A percentile compares a stretch with the other conserved stretches of the same genome.
phyloP scores from a whole-genome alignment of 2,797 vertebrate genomes.

The Tadarida brasiliensis region DNA sequence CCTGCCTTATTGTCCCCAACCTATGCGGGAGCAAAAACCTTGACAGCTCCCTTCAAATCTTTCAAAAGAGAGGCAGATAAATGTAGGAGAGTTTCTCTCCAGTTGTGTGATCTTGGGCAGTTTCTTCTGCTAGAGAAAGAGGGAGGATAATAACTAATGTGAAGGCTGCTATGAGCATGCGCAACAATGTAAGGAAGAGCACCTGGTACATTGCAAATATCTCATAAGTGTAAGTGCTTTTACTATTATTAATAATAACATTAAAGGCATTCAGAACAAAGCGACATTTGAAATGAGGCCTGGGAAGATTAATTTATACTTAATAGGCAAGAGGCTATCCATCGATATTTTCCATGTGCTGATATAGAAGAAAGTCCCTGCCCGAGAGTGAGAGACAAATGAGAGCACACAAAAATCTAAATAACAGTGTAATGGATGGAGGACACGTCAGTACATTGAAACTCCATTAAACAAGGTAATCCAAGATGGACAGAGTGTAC shows the following conservation, averaged over 20 bases:
- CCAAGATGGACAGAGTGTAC: not conserved
- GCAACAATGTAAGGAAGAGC: not conserved
- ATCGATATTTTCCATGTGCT: not conserved
- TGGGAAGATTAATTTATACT: constrained; percentile 57
- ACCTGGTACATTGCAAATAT: not conserved
- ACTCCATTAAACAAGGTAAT: not conserved
- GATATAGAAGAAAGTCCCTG: constrained; percentile 41
- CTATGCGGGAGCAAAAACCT: not conserved
- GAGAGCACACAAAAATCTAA: not conserved
- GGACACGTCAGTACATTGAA: not conserved
- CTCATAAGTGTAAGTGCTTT: not conserved
- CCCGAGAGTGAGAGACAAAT: not conserved
- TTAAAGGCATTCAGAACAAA: constrained; percentile 41
- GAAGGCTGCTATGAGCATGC: not conserved
- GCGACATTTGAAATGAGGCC: constrained; percentile 54
- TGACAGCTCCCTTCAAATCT: not conserved
- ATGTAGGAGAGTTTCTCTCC: not conserved
- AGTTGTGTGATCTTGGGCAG: not conserved
- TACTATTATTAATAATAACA: constrained; percentile 44
- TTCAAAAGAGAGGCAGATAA: constrained; percentile 49
- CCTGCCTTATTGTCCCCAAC: not conserved
- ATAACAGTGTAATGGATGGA: not conserved
- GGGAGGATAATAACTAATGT: not conserved
- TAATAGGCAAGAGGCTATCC: constrained; percentile 38
- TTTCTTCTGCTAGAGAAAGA: constrained; percentile 14